Evolutionary conservation across 2,113 vertebrate species (phyloP).

Genomic region (Equus przewalskii): DNA sequence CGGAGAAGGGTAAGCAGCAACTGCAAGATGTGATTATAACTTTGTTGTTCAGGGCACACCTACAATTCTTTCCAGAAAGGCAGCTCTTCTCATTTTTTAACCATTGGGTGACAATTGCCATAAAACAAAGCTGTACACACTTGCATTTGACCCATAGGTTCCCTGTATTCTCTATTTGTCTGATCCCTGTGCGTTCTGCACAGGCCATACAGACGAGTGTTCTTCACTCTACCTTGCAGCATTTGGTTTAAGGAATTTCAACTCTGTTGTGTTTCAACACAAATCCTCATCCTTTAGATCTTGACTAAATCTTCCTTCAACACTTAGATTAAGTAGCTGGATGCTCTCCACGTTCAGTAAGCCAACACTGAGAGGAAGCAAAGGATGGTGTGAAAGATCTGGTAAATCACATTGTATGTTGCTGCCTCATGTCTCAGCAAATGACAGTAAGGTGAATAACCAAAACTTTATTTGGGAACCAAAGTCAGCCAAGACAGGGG

Average conservation of each 20-base stretch:
- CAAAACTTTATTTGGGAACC: background rate
- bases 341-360: fast-evolving
- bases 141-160: background rate
- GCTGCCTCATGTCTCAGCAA: background rate
- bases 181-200: too few relatives aligned
- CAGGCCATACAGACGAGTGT: fast-evolving
- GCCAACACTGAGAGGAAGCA: background rate
- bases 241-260: background rate
- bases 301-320: background rate
- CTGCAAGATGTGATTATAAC: background rate
- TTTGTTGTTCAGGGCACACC: background rate
- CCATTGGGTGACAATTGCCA: background rate
- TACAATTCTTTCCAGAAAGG: background rate
- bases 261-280: background rate
- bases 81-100: background rate
- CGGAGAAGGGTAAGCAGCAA: fast-evolving
- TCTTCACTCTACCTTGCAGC: background rate
- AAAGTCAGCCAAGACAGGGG: background rate
- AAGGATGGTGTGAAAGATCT: background rate
- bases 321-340: background rate
- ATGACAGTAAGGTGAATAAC: background rate
- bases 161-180: background rate
- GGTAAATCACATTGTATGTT: too few relatives aligned
- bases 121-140: background rate
- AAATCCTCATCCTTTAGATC: background rate